These are phyloP conservation scores for Leucosticte australis DNA, from an alignment of 2,113 vertebrate genomes.

Conservation along the genomic window DNA sequence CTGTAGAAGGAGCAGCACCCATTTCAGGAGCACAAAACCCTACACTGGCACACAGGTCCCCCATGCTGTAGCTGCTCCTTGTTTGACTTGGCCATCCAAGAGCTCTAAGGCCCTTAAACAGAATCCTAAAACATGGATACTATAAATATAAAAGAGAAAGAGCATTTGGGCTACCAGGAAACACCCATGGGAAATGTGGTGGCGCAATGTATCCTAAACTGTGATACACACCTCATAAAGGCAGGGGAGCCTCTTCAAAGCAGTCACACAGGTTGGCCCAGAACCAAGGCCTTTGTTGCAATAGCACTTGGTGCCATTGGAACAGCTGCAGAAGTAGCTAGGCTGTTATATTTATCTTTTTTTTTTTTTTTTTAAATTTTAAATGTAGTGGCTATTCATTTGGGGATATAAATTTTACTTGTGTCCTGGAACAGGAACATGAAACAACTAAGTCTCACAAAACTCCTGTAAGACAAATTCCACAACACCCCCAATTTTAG, in stretches of 20 bases:
- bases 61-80: background rate
- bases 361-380: background rate
- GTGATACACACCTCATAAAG: background rate
- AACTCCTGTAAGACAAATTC: slow-evolving; percentile 6
- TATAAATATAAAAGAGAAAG: background rate
- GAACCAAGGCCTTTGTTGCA: background rate
- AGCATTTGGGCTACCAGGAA: background rate
- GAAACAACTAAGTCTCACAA: background rate
- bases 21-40: background rate
- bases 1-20: background rate
- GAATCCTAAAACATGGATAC: background rate
- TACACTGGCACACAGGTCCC: background rate
- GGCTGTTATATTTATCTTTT: background rate
- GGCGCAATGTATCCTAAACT: background rate
- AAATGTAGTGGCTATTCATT: background rate
- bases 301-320: background rate
- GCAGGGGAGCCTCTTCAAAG: slow-evolving; percentile 19
- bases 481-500: background rate
- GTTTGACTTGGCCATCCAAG: background rate
- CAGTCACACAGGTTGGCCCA: slow-evolving; percentile 20
- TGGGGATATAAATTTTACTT: background rate
- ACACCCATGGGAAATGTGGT: background rate
- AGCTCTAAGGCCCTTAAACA: background rate
- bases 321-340: slow-evolving; percentile 21
- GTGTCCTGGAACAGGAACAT: background rate